Evolutionary conservation across 1,140 invertebrate genomes (phyloP), one percentile per base, ranked within the genome.

Genomic region (Zaprionus tsacasi): DNA sequence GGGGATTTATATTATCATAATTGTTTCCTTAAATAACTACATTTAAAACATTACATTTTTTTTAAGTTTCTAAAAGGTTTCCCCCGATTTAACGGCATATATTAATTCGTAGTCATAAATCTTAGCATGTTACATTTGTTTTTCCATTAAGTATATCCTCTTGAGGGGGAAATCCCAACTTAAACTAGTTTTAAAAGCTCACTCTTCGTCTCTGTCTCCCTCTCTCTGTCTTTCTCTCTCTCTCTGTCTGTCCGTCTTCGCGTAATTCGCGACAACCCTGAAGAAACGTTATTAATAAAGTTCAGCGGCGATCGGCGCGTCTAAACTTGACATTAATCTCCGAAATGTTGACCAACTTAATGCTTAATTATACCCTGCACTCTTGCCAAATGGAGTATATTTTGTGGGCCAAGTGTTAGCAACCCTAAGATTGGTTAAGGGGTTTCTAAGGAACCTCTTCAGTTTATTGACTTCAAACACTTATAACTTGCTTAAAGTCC

Each of bases 271-370:
- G 52, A 58, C 40, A 67, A 48, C 54, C 64, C 65, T 67, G 65
- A 67, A 67, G 21, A 12, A 25, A 17, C 3, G 17, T 21, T 25
- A 59, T 67, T 54, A 30, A 33, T 55, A 55, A 55, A 55, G 36
- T 64, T 38, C n/a, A 65, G 40, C 52, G 27, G 25, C 13, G 36
- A 50, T 55, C 17, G 70, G 7, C 15, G 5, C 27, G 25, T 43
- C 45, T 76, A 57, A 58, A 71, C 73, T 65, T 74, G 71, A 71
- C 73, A 76, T 72, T 71, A 71, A 71, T 76, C 30, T 57, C 11
- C 8, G 25, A 33, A 25, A 40, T 57, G 58, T 75, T 71, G 60
- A 55, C 12, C 69, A 76, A 76, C 30, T 66, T 64, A 64, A 36
- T 27, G 55, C 55, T 64, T 30, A 64, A 52, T 70, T 50, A 50